Evolutionary conservation across 2,113 vertebrate genomes (phyloP).

Genomic region (Python bivittatus): DNA sequence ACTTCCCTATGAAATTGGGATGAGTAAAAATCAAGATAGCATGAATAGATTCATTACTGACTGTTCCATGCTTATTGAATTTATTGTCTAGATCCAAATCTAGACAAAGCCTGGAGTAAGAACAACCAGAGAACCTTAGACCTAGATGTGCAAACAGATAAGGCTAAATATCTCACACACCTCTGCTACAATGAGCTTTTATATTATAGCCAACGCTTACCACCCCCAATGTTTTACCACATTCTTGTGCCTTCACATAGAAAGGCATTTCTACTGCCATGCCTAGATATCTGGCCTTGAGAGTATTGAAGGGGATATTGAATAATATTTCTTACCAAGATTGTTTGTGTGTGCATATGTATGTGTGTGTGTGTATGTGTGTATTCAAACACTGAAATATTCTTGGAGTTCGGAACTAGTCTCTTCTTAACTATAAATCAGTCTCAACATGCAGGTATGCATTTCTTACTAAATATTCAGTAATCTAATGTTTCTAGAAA

Average conservation of each 20-base stretch:
- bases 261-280: too few species aligned
- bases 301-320: too few species aligned
- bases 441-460: neutral
- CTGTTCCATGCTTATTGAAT: neutral
- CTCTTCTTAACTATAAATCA: neutral
- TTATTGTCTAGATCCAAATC: neutral
- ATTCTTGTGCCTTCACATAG: too few species aligned
- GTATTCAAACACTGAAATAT: neutral
- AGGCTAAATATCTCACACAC: too few species aligned
- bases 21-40: neutral
- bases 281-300: too few species aligned
- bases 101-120: neutral
- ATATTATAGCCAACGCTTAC: too few species aligned
- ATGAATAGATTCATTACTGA: neutral
- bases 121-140: neutral
- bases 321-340: neutral
- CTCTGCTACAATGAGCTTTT: too few species aligned
- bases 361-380: too few species aligned
- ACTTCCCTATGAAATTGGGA: neutral
- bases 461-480: neutral
- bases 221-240: too few species aligned
- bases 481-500: neutral
- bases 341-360: neutral
- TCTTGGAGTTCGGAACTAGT: neutral
- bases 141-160: neutral